A percentile compares a stretch with the other conserved stretches of the same genome.
phyloP scores from a whole-genome alignment of 2,888 invertebrate genomes.

The Apotomis betuletana region DNA sequence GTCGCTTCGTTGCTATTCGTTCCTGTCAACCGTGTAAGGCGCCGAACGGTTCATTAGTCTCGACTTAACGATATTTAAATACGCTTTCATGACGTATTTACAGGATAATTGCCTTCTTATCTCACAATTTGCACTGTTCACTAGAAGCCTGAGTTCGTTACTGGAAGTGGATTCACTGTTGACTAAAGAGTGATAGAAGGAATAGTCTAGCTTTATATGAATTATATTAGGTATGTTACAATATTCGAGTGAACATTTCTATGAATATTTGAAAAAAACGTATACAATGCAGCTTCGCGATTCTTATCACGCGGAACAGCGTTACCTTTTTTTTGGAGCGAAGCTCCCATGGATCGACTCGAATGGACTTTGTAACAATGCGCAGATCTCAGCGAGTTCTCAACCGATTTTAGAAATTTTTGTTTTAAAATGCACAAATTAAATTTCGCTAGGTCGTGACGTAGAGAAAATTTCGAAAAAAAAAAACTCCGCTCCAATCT shows the following conservation, averaged over 20 bases:
- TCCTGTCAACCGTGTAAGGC: slow-evolving; percentile 74
- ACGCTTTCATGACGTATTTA: slow-evolving; percentile 56
- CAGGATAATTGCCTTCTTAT: slow-evolving; percentile 42
- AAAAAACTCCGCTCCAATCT: too few relatives aligned
- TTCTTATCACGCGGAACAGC: too few relatives aligned
- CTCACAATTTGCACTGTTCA: slow-evolving; percentile 33
- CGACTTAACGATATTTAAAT: slow-evolving; percentile 72
- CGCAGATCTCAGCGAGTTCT: too few relatives aligned
- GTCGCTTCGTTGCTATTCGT: slow-evolving; percentile 50
- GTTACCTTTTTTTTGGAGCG: too few relatives aligned
- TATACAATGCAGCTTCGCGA: too few relatives aligned
- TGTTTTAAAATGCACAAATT: too few relatives aligned
- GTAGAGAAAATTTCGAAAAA: too few relatives aligned
- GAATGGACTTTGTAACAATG: too few relatives aligned
- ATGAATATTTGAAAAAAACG: too few relatives aligned
- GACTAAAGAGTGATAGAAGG: slow-evolving; percentile 5
- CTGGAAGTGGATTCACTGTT: slow-evolving; percentile 5
- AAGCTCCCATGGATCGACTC: too few relatives aligned
- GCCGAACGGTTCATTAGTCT: slow-evolving; percentile 73
- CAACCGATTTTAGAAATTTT: too few relatives aligned
- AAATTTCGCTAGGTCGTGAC: too few relatives aligned
- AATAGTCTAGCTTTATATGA: slow-evolving; percentile 5
- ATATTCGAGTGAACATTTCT: background rate
- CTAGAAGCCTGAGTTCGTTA: slow-evolving; percentile 19
- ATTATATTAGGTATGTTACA: background rate